A percentile compares a stretch with the other conserved stretches of the same genome.
phyloP scores from a whole-genome alignment of 2,797 vertebrate genomes.

The Oryzias sinensis region DNA sequence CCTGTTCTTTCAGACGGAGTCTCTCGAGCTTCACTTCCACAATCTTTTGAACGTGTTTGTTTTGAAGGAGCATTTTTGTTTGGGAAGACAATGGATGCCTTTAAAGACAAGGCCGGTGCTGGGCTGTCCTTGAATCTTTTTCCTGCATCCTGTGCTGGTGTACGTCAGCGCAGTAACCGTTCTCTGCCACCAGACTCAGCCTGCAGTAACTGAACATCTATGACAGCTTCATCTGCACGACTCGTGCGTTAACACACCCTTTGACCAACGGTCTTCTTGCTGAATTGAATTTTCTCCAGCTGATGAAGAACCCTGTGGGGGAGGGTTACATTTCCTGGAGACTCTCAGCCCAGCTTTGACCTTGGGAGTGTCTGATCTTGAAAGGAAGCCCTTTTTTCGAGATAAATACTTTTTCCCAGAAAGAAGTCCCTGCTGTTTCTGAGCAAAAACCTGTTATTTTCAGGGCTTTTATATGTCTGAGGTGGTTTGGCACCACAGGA shows the following conservation, averaged over 20 bases:
- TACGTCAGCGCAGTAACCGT: conserved; percentile 39
- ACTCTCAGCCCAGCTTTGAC: conserved; percentile 53
- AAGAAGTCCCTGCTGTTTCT: neutral
- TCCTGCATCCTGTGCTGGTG: conserved; percentile 44
- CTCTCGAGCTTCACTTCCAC: conserved; percentile 6
- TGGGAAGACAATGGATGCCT: conserved; percentile 24
- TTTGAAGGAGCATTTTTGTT: conserved; percentile 8
- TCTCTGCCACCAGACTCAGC: conserved; percentile 1
- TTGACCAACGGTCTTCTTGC: conserved; percentile 6
- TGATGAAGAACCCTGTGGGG: conserved; percentile 38
- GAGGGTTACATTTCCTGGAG: conserved; percentile 60
- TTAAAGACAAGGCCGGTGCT: conserved; percentile 2
- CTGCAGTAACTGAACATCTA: neutral
- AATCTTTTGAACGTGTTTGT: neutral
- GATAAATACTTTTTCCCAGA: conserved; percentile 23
- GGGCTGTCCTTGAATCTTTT: conserved; percentile 33
- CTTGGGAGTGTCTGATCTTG: conserved; percentile 52
- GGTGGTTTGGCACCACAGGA: no score
- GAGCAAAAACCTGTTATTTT: neutral
- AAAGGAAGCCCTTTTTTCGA: conserved; percentile 35
- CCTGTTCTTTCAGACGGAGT: neutral
- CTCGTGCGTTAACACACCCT: neutral
- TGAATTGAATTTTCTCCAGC: conserved; percentile 48
- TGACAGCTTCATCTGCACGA: neutral
- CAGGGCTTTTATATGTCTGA: no score